Conservation (phyloP, 2,113 vertebrate genomes). For the Plecturocebus donacophilus region DNA sequence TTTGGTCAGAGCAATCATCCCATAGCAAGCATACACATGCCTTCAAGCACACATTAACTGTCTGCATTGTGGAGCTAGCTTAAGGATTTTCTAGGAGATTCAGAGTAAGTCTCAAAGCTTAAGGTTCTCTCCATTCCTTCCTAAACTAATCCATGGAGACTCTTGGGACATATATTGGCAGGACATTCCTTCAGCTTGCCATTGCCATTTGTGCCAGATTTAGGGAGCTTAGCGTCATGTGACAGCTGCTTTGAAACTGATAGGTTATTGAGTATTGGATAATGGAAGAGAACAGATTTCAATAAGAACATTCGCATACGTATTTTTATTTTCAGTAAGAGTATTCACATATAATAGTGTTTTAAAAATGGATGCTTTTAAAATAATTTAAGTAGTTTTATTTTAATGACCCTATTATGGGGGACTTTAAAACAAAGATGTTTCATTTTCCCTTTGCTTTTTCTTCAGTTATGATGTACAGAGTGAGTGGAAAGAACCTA, state of each 20-base stretch:
- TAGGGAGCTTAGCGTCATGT: neutral
- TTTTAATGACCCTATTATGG: neutral
- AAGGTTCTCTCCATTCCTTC: neutral
- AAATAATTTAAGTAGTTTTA: slow-evolving; percentile 34
- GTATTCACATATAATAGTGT: neutral
- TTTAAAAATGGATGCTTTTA: slow-evolving; percentile 35
- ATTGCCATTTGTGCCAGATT: neutral
- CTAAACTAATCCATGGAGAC: neutral
- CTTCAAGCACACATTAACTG: neutral
- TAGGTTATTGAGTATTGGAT: neutral
- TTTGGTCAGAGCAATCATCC: neutral
- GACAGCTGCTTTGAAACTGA: neutral
- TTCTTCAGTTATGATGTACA: neutral
- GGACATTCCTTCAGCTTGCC: neutral
- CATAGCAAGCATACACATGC: neutral
- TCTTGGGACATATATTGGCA: neutral
- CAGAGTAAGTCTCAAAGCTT: neutral
- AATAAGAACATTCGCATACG: slow-evolving; percentile 1
- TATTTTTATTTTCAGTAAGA: too few species aligned
- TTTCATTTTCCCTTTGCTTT: slow-evolving; percentile 26
- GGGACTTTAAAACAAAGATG: neutral
- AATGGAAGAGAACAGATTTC: slow-evolving; percentile 19
- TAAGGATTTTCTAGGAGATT: neutral
- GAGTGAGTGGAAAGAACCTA: neutral
- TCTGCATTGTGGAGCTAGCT: neutral